Base-by-base conservation (phyloP, 2,888 invertebrate genomes). In the Torymus auratus region DNA sequence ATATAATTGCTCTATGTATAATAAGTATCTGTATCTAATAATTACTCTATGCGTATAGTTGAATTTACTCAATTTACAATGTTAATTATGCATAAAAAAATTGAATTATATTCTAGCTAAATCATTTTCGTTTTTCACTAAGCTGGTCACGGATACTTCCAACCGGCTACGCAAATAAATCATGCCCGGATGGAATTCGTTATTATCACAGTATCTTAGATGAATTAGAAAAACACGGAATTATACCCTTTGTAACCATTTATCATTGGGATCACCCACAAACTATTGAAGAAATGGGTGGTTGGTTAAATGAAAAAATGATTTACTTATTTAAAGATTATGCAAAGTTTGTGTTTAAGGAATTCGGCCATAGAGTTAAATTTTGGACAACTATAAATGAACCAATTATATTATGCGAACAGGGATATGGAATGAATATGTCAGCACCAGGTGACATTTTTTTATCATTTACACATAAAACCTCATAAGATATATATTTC, bases 371-470 rank as follows among this genome's bases (percentile, higher is more conserved):
- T 84, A 93, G 93, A 87, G 94, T 95, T 5, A 94, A 88, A 88
- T 92, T 92, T 78, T 96, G 96, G 95, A 93, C 95, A 3, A 96
- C 96, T 0, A 93, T 96, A 84, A 96, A 96, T 87, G 96, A 96
- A 88, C 96, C 96, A 0, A 92, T 91, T 89, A 91, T 92, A 83
- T 91, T 92, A 55, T 93, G 93, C 85, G 86, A 91, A 80, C 91
- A 91, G 83, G 93, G 93, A 2, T 94, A 94, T 84, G 93, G 71
- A 0, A 3, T 0, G 0, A 69, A 62, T 0, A 0, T 0, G 1
- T 41, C 73, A 5, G 86, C 88, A 0, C 87, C 87, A 60, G 86
- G 85, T 68, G 3, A 4, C 1, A 28, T 2, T 28, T 28, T 28
- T 7, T 3, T 28, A 28, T 2, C 3, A 28, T 28, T 28, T 28